These are phyloP conservation scores for Caranx melampygus DNA, from an alignment of 2,113 vertebrate species.

Conservation along the genomic window DNA sequence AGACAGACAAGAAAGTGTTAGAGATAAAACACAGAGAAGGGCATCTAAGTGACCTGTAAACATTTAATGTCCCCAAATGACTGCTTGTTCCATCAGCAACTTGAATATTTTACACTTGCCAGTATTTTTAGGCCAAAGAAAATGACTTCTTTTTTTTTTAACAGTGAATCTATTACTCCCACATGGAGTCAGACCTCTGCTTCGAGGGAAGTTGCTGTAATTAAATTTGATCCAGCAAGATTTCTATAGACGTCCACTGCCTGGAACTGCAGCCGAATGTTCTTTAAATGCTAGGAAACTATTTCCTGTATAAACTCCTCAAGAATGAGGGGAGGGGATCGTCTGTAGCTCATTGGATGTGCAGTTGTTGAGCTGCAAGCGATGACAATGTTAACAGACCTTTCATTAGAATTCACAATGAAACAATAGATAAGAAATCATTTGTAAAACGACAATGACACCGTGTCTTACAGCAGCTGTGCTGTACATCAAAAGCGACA, in stretches of 20 bases:
- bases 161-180: slow-evolving; percentile 4
- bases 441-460: neutral
- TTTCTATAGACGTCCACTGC: slow-evolving; percentile 7
- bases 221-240: slow-evolving; percentile 39
- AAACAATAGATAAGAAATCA: neutral
- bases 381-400: neutral
- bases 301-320: slow-evolving; percentile 21
- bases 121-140: slow-evolving; percentile 2
- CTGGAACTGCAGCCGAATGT: slow-evolving; percentile 37
- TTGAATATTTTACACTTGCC: neutral
- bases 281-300: slow-evolving; percentile 59
- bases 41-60: neutral
- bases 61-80: slow-evolving; percentile 4
- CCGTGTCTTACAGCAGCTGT: too few species aligned
- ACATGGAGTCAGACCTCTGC: slow-evolving; percentile 15
- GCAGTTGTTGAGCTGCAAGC: neutral
- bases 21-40: neutral
- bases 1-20: neutral
- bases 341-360: slow-evolving; percentile 30
- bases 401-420: slow-evolving; percentile 14
- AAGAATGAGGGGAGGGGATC: slow-evolving; percentile 6
- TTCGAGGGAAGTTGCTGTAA: slow-evolving; percentile 8
- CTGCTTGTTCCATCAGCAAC: slow-evolving; percentile 1
- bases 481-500: neutral
- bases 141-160: neutral